A percentile compares a stretch with the other conserved stretches of the same genome.
Evolutionary conservation across 2,113 vertebrate species (phyloP).

Genomic region (Triplophysa tibetana): DNA sequence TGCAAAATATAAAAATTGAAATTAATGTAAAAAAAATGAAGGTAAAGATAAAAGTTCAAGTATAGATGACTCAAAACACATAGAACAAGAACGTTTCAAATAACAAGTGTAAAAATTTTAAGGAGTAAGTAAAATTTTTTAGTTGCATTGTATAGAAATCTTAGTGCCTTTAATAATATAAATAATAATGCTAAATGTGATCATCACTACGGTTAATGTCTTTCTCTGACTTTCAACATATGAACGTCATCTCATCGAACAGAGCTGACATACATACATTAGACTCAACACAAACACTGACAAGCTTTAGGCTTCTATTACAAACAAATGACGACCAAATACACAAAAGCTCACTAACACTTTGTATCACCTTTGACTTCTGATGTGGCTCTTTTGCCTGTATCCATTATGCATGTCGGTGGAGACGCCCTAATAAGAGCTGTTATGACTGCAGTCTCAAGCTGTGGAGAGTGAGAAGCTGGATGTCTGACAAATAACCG

Average conservation of each 20-base stretch:
- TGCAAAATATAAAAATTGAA: too few species aligned
- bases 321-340: conserved; percentile 28
- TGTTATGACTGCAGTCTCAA: conserved; percentile 23
- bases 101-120: too few species aligned
- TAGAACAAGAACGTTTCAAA: too few species aligned
- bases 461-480: conserved; percentile 36
- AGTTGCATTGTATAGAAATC: too few species aligned
- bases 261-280: neutral
- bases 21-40: too few species aligned
- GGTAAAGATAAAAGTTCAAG: too few species aligned
- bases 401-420: conserved; percentile 39
- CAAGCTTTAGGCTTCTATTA: conserved; percentile 36
- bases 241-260: neutral
- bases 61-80: too few species aligned
- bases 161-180: too few species aligned
- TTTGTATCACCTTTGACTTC: conserved; percentile 42
- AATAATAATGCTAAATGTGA: too few species aligned
- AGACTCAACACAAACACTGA: neutral
- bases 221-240: neutral
- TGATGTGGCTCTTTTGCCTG: conserved; percentile 37
- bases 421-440: conserved; percentile 36
- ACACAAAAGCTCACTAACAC: conserved; percentile 41
- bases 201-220: too few species aligned
- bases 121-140: too few species aligned
- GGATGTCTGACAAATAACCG: conserved; percentile 43